Base-by-base conservation (phyloP, 2,888 invertebrate genomes). In the Elmis aenea region DNA sequence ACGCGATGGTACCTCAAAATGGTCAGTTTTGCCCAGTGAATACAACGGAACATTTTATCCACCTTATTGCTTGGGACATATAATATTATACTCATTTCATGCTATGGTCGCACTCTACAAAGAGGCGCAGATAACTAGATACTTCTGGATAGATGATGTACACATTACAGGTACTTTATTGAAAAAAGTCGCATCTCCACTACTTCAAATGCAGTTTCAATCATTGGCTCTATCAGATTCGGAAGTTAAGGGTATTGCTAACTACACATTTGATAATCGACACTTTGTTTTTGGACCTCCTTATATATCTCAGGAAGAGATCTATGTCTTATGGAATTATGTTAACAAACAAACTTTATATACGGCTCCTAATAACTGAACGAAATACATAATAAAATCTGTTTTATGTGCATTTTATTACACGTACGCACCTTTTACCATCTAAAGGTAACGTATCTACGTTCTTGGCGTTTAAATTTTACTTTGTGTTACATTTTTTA, bases 141-240 rank as follows among this genome's bases (percentile, higher is more conserved):
- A 79, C 57, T 83, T 84, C 65, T 84, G 85, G 84, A 79, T 84
- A 39, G 83, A 84, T 59, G 84, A 84, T 59, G 79, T 81, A 34
- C 79, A 80, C 54, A 67, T 84, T 18, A 83, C 83, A 2, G 84
- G 83, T 24, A 72, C 72, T 4, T 53, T 77, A 35, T 77, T 77
- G 0, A 65, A 72, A 46, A 71, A 72, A 54, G 66, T 74, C 5
- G 74, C 76, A 46, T 57, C n/a, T n/a, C n/a, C n/a, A n/a, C n/a
- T 81, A n/a, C 64, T 70, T 1, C 74, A 76, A 28, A 75, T 76
- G 1, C 68, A 75, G 12, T 34, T 35, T 26, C 36, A 38, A 15
- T 31, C 36, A 16, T 26, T 40, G 32, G 3, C 21, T 16, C 8
- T 16, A 6, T 12, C 26, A 26, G 13, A 26, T 15, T 9, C 18